These are phyloP conservation scores for Epicampocera succincta DNA, from an alignment of 2,888 invertebrate genomes.

Conservation along the genomic window DNA sequence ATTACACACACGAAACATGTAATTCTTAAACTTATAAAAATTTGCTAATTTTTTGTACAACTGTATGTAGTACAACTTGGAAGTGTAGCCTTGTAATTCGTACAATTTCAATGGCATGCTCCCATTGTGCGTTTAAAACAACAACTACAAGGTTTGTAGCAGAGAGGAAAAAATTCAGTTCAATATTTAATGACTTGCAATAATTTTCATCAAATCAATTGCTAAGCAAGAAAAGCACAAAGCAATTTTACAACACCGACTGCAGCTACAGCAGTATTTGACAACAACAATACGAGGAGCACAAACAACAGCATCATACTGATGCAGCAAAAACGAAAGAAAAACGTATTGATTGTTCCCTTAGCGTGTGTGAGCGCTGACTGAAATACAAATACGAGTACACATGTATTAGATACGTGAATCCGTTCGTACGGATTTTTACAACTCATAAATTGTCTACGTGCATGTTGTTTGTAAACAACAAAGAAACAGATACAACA, in stretches of 20 bases:
- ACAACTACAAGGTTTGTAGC: conserved; percentile 73
- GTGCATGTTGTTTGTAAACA: conserved; percentile 47
- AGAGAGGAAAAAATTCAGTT: conserved; percentile 13
- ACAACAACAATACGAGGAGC: conserved; percentile 50
- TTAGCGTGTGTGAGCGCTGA: conserved; percentile 18
- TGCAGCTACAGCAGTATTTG: conserved; percentile 50
- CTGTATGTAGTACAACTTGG: conserved; percentile 13
- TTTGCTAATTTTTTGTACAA: neutral
- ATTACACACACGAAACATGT: neutral
- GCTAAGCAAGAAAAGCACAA: conserved; percentile 40
- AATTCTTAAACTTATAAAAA: neutral
- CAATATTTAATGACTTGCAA: conserved; percentile 79
- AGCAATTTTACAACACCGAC: conserved; percentile 42
- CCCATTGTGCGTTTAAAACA: conserved; percentile 70
- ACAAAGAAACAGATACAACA: conserved; percentile 59
- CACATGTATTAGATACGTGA: conserved; percentile 32
- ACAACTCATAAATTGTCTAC: conserved; percentile 41
- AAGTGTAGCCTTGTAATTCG: conserved; percentile 71
- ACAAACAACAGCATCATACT: conserved; percentile 65
- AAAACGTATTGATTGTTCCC: conserved; percentile 41
- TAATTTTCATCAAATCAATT: conserved; percentile 75
- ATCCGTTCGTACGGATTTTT: conserved; percentile 38
- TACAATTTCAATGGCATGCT: conserved; percentile 78
- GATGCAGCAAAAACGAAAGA: conserved; percentile 61
- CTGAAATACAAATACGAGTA: conserved; percentile 23